Base-by-base conservation (phyloP, 2,797 vertebrate genomes). In the Lithobates sylvaticus region DNA sequence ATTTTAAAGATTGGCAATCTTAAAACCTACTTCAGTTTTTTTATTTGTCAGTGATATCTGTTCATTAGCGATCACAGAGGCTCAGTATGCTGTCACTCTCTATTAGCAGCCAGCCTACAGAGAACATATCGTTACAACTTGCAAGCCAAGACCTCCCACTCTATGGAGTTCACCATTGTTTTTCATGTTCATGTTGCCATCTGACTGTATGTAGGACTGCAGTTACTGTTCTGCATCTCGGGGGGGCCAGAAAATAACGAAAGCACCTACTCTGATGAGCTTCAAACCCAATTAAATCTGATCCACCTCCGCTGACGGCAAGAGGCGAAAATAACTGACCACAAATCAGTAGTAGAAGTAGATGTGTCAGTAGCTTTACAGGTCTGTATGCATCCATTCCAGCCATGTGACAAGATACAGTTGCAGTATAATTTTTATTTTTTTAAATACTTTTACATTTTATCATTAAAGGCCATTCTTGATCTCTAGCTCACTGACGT, bases 51-150 rank as follows among this genome's bases (percentile, higher is more conserved):
- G 54, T 5, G 5, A 61, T 61, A 23, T 61, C 54, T 23, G 54
- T 23, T 61, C 21, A 9, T 61, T 61, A 9, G 21, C 23, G 54
- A 61, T 61, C 54, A 47, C 21, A 5, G 3, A 13, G 16, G 26
- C n/a, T 26, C 39, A 23, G 32, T 12, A 12, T 58, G 42, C 27
- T 70, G 26, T 84, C 73, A 10, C 47, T 64, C 32, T 8, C 83
- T 78, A 50, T 29, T 23, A 80, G 42, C 68, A 76, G 7, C 32
- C 21, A 84, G 42, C 78, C 73, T 73, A 75, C n/a, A 64, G 10
- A 23, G 78, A 81, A 81, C 83, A 85, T 79, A 85, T 79, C 78
- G 77, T 79, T 13, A 67, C 34, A 12, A 83, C 44, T n/a, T 71
- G 26, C 0, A 3, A 67, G 80, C 72, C 85, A 82, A 77, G 34